phyloP scores from a whole-genome alignment of 1,140 invertebrate species.

The Archegozetes longisetosus region DNA sequence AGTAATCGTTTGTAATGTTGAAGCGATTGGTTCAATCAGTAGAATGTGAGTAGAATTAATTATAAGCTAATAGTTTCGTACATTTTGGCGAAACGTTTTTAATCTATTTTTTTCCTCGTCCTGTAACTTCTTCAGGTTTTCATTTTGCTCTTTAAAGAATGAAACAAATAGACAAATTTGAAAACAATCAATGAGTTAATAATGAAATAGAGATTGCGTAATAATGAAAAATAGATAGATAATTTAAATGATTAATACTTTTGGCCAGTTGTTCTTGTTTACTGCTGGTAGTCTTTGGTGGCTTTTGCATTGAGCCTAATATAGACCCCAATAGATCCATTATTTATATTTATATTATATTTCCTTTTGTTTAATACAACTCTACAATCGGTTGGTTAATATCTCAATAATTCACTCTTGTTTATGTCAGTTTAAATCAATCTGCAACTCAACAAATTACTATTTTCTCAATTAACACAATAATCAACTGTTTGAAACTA shows the following conservation, averaged over 20 bases:
- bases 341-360: slow-evolving; percentile 3
- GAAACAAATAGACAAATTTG: not conserved
- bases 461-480: too few relatives aligned
- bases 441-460: too few relatives aligned
- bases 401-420: too few relatives aligned
- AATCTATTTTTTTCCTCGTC: slow-evolving; percentile 15
- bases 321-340: slow-evolving; percentile 21
- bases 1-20: too few relatives aligned
- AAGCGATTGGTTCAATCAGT: too few relatives aligned
- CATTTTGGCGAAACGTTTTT: slow-evolving; percentile 11
- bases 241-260: slow-evolving; percentile 8
- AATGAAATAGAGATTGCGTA: too few relatives aligned
- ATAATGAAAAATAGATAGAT: not conserved
- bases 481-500: too few relatives aligned
- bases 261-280: slow-evolving; percentile 11
- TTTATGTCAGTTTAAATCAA: too few relatives aligned
- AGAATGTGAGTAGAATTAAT: not conserved
- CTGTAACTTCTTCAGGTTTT: slow-evolving; percentile 16
- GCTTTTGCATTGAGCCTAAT: slow-evolving; percentile 17
- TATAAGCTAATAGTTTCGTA: not conserved
- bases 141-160: slow-evolving; percentile 13
- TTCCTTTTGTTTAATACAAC: too few relatives aligned
- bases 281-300: slow-evolving; percentile 1
- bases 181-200: not conserved
- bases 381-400: too few relatives aligned